phyloP scores from a whole-genome alignment of 1,140 invertebrate species.

The Pentalonia nigronervosa region DNA sequence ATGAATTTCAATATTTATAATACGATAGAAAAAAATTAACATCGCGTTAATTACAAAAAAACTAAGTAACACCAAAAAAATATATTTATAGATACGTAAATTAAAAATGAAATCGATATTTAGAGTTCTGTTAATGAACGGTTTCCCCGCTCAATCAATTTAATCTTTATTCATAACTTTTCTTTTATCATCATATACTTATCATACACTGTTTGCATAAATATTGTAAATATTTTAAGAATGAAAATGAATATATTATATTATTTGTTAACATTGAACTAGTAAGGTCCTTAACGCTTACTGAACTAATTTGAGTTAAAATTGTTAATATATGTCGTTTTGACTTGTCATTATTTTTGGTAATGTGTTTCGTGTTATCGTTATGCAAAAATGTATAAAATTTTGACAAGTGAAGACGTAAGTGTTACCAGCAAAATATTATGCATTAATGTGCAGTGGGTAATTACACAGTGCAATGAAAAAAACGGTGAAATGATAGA shows the following conservation, averaged over 20 bases:
- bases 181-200: not conserved
- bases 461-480: not conserved
- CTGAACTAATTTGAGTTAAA: not conserved
- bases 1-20: not conserved
- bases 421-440: not conserved
- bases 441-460: too few relatives aligned
- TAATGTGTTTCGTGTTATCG: too few relatives aligned
- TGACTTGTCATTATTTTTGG: too few relatives aligned
- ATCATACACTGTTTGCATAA: not conserved
- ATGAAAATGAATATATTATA: not conserved
- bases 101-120: not conserved
- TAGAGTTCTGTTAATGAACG: too few relatives aligned
- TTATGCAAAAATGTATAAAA: too few relatives aligned
- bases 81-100: not conserved
- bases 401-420: not conserved
- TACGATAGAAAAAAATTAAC: not conserved
- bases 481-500: not conserved
- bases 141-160: not conserved
- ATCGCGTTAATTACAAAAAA: not conserved
- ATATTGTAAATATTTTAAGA: not conserved
- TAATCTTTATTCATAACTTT: not conserved
- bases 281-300: not conserved
- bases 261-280: not conserved
- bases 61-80: not conserved
- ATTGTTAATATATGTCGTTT: too few relatives aligned